These are phyloP conservation scores for Phalloptychus januarius DNA, from an alignment of 2,797 vertebrate genomes.

Conservation along the genomic window DNA sequence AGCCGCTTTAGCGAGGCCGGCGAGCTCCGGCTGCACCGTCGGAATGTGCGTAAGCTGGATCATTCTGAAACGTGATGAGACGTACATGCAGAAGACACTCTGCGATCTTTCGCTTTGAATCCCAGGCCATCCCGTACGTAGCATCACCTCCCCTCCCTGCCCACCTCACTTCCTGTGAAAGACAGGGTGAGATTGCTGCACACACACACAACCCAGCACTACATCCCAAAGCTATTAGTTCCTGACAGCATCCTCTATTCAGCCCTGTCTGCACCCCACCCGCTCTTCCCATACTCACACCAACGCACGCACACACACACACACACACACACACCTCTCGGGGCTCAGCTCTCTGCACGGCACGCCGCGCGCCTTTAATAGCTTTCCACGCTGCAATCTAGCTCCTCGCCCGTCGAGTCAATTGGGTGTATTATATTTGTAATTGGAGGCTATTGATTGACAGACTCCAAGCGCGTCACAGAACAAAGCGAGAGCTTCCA, in stretches of 20 bases:
- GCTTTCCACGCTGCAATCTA: constrained; percentile 76
- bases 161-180: constrained; percentile 34
- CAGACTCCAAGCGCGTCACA: constrained; percentile 58
- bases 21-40: constrained; percentile 6
- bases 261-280: constrained; percentile 48
- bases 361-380: constrained; percentile 72
- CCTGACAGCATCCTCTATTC: constrained; percentile 75
- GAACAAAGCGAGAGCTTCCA: constrained; percentile 64
- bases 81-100: constrained; percentile 29
- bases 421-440: constrained; percentile 79
- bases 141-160: constrained; percentile 9
- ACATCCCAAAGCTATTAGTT: constrained; percentile 79
- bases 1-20: constrained; percentile 13
- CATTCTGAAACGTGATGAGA: background rate
- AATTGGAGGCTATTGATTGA: constrained; percentile 81
- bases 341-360: constrained; percentile 60
- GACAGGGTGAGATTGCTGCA: constrained; percentile 71
- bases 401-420: constrained; percentile 66
- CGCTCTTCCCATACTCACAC: background rate
- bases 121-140: constrained; percentile 20
- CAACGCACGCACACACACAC: background rate
- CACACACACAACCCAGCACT: constrained; percentile 66
- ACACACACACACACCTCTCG: constrained; percentile 49
- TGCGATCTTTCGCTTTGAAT: constrained; percentile 1
- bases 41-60: background rate